A percentile compares a stretch with the other conserved stretches of the same genome.
Evolutionary conservation across 1,140 invertebrate genomes (phyloP).

Genomic region (Trachymyrmex septentrionalis): DNA sequence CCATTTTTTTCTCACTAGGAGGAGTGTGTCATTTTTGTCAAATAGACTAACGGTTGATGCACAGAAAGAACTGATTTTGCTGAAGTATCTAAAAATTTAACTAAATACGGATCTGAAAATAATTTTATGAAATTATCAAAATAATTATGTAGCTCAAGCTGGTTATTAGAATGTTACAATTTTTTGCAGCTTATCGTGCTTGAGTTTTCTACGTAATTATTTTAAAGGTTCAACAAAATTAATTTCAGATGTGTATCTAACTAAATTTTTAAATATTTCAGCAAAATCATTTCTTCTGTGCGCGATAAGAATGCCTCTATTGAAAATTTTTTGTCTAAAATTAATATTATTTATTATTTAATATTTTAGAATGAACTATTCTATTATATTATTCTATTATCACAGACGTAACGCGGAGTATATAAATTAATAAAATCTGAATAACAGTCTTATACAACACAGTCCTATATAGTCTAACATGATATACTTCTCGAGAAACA

Average conservation of each 20-base stretch:
- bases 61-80: too few relatives aligned
- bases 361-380: neutral
- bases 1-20: neutral
- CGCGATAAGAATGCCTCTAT: neutral
- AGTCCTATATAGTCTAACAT: neutral
- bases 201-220: too few relatives aligned
- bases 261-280: too few relatives aligned
- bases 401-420: neutral
- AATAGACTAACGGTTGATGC: neutral
- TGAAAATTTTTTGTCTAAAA: neutral
- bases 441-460: neutral
- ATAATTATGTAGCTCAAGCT: too few relatives aligned
- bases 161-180: too few relatives aligned
- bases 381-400: neutral
- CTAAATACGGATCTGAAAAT: too few relatives aligned
- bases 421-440: conserved; percentile 17
- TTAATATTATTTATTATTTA: neutral
- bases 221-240: too few relatives aligned
- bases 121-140: too few relatives aligned
- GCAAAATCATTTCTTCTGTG: too few relatives aligned
- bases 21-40: neutral
- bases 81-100: too few relatives aligned
- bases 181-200: too few relatives aligned
- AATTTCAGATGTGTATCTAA: too few relatives aligned
- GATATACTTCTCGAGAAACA: neutral